Base-by-base conservation (phyloP, 2,888 invertebrate species). In the Auanema sp. region DNA sequence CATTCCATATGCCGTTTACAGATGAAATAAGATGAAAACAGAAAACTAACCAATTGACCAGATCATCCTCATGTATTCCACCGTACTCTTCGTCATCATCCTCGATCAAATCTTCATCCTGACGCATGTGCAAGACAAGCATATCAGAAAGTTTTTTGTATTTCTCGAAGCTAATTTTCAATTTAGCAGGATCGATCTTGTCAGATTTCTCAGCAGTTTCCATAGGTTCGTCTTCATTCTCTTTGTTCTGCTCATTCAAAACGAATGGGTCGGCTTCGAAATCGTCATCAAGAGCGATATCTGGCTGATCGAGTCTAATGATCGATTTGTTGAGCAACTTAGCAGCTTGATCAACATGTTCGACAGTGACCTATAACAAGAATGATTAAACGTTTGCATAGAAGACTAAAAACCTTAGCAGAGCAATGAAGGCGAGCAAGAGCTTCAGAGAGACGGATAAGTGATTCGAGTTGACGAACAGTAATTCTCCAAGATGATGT, bases 341-440 rank as follows among this genome's bases (percentile, higher is more conserved):
- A 84, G 89, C 91, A 0, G 93, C 93, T 86, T 96, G 96, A 80
- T 90, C 90, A 0, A 97, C 97, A 84, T 98, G 97, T 44, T 89
- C 89, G 0, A 89, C 87, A 4, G 89, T 89, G 14, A 96, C 88
- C 87, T 88, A 74, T n/a, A 51, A 69, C 59, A 57, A 58, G 49
- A 55, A n/a, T 47, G 18, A n/a, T n/a, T 12, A 51, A n/a, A n/a
- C 14, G 18, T 51, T 11, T 18, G 11, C 14, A 11, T 18, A 52
- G n/a, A 4, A 16, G 8, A 18, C 6, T 4, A 11, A n/a, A n/a
- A 18, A 88, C 95, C 84, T 91, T 90, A 58, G 93, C 92, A 74
- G 90, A 90, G 85, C 96, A 97, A 85, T 96, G 92, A 88, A 99
- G 89, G 85, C 94, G 90, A 58, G 98, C 96, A 89, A 95, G 90